Evolutionary conservation across 2,888 invertebrate species (phyloP).

Genomic region (Polydrusus cervinus): DNA sequence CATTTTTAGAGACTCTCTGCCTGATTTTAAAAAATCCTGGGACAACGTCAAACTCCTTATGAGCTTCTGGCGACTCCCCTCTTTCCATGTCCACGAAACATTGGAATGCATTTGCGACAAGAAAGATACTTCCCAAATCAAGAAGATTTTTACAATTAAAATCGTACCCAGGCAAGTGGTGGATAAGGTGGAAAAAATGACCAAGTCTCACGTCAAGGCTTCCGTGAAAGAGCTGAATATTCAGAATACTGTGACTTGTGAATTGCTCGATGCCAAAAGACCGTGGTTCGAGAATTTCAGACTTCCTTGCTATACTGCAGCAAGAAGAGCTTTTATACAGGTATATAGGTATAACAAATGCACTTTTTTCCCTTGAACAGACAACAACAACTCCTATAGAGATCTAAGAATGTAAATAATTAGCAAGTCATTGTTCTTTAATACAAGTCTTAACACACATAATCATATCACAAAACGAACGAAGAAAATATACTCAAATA

Average conservation of each 20-base stretch:
- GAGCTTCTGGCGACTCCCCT: constrained; percentile 71
- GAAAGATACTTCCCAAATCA: constrained; percentile 64
- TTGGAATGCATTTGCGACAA: constrained; percentile 67
- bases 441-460: too few relatives aligned
- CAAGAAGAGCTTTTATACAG: constrained; percentile 69
- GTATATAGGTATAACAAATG: constrained; percentile 63
- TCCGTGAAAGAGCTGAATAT: constrained; percentile 64
- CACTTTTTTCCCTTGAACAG: too few relatives aligned
- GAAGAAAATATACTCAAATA: too few relatives aligned
- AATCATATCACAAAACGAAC: too few relatives aligned
- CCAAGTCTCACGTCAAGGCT: constrained; percentile 62
- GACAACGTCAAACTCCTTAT: constrained; percentile 69
- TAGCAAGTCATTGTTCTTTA: too few relatives aligned
- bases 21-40: constrained; percentile 66
- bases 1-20: constrained; percentile 63
- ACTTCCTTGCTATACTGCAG: constrained; percentile 69
- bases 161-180: constrained; percentile 69
- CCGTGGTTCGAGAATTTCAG: constrained; percentile 70
- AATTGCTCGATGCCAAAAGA: constrained; percentile 62
- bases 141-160: constrained; percentile 67
- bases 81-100: constrained; percentile 65
- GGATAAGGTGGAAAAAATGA: constrained; percentile 58
- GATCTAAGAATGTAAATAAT: too few relatives aligned
- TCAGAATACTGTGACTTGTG: constrained; percentile 65
- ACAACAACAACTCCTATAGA: too few relatives aligned